A percentile compares a stretch with the other conserved stretches of the same genome.
Evolutionary conservation across 2,113 vertebrate genomes (phyloP).

Genomic region (Jaculus jaculus): DNA sequence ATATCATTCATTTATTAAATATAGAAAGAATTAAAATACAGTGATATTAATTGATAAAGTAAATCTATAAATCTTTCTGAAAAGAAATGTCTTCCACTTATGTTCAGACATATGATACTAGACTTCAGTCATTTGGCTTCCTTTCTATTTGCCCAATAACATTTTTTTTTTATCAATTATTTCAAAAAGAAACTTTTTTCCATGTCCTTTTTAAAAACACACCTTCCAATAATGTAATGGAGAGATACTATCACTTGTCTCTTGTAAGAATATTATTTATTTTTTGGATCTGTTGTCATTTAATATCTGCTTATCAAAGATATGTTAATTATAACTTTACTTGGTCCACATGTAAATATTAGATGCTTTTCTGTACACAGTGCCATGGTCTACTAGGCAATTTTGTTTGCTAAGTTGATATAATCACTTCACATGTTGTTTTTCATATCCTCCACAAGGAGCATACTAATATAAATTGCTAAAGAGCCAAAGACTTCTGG

Average conservation of each 20-base stretch:
- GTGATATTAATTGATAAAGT: background rate
- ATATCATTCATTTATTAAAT: background rate
- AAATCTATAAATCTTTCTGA: background rate
- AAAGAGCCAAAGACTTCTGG: background rate
- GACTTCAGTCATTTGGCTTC: background rate
- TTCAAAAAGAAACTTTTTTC: background rate
- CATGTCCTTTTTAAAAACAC: background rate
- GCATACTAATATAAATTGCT: constrained; percentile 63
- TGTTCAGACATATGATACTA: background rate
- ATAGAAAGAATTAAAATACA: background rate
- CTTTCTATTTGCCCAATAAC: background rate
- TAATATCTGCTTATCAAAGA: constrained; percentile 64
- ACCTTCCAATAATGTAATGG: background rate
- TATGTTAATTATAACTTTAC: constrained; percentile 52
- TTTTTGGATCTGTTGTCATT: constrained; percentile 60
- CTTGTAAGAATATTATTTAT: constrained; percentile 49
- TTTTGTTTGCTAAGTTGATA: constrained; percentile 65
- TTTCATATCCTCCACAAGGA: constrained; percentile 61
- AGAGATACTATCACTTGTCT: constrained; percentile 10
- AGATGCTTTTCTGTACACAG: constrained; percentile 57
- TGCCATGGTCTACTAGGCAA: constrained; percentile 34
- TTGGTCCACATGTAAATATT: constrained; percentile 62
- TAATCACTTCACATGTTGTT: constrained; percentile 52
- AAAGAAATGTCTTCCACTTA: background rate
- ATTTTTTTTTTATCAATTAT: constrained; percentile 28